Evolutionary conservation across 2,797 vertebrate genomes (phyloP), one percentile per base, ranked within the genome.

Genomic region (Synanceia verrucosa): DNA sequence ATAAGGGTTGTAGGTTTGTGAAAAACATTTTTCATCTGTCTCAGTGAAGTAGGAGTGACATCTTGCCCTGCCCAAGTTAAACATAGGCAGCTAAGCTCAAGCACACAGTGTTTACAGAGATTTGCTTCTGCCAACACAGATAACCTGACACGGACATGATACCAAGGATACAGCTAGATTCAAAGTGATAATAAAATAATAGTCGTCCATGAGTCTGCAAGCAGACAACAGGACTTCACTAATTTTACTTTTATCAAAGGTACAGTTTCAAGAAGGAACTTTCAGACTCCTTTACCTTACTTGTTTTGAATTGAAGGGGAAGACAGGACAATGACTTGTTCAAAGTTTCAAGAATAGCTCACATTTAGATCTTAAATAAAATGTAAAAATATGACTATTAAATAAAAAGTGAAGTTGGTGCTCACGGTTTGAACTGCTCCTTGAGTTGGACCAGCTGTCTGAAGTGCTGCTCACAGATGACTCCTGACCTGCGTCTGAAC

Each of bases 341-440:
- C 9, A 31, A 9, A 33, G 3, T 34, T 59, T 44, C 18, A 46
- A 16, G 11, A 44, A 9, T 12, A 51, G 4, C 11, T 34, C 6
- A 19, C 37, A 21, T 28, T 43, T 6, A 59, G 6, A 34, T 58
- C 29, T 21, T 6, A 41, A 23, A n/a, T n/a, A n/a, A n/a, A n/a
- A n/a, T n/a, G n/a, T n/a, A n/a, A n/a, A n/a, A n/a, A n/a, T n/a
- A n/a, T n/a, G n/a, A n/a, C n/a, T n/a, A n/a, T n/a, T 28, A 31
- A 51, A 39, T 41, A 41, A 41, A 41, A 41, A 31, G n/a, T 29
- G 7, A 46, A 47, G 37, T 23, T 31, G 51, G 34, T 50, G 73
- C 94, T 94, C 75, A 94, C 94, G 56, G 55, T 83, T 91, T 24
- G 80, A 89, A 77, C 77, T 88, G 58, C 39, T 82, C 77, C 89